Evolutionary conservation across 1,140 invertebrate species (phyloP).

Genomic region (Nasonia longicornis): DNA sequence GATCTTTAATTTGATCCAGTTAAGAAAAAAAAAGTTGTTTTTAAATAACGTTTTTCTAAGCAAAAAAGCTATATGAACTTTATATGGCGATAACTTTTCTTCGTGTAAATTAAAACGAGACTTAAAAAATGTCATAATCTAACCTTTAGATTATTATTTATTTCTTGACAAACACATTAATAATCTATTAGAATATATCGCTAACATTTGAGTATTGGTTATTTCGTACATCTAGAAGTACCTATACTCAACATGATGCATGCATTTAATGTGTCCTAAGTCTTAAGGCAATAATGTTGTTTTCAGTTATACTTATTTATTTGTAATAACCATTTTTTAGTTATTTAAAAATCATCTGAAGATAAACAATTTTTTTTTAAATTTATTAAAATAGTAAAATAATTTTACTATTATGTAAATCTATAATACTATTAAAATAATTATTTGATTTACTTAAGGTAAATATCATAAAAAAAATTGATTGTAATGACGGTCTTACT

Average conservation of each 20-base stretch:
- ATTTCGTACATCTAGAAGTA: background rate
- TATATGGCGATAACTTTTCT: no score
- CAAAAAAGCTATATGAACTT: no score
- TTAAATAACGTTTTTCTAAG: no score
- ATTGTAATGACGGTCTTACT: background rate
- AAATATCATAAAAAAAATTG: background rate
- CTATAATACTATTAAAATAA: no score
- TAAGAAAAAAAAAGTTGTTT: no score
- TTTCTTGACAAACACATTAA: constrained; percentile 15
- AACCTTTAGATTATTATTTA: constrained; percentile 1
- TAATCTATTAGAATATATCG: constrained; percentile 26
- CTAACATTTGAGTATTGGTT: constrained; percentile 7
- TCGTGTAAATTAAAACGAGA: background rate
- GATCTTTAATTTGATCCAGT: no score
- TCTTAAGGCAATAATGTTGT: constrained; percentile 56
- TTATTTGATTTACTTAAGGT: background rate
- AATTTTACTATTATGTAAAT: no score
- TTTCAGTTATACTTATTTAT: background rate
- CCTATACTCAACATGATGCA: constrained; percentile 43
- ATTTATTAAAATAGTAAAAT: background rate
- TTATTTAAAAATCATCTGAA: background rate
- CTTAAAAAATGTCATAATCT: background rate
- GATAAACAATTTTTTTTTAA: background rate
- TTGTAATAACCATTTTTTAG: background rate
- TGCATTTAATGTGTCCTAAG: constrained; percentile 45